Evolutionary conservation across 1,140 invertebrate species (phyloP), one percentile per base, ranked within the genome.

Genomic region (Dryas iulia): DNA sequence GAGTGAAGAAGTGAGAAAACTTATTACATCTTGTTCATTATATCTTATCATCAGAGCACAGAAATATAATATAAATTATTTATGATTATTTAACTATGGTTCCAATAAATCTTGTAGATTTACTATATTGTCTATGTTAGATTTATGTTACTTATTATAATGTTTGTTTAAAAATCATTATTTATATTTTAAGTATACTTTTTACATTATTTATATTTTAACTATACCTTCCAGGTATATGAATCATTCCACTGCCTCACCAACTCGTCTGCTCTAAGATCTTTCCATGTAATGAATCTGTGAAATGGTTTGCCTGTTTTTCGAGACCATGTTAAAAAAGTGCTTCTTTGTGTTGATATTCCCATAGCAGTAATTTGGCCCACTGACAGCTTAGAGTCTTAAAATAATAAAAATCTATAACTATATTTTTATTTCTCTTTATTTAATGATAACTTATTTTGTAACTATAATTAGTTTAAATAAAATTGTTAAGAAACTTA

Each of bases 241-340:
- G 97, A 98, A 8, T 94, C 91, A 89, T 99, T 99, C 96, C 97
- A 98, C 76, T 95, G 86, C 57, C 96, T 94, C 0, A 98, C 97
- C 62, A 97, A 89, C 28, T 93, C 83, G 77, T 96, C 94, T 25
- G 97, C 96, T 64, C 98, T 93, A 26, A 97, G 78, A 90, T 99
- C 98, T 86, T 99, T 99, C 98, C 98, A 99, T 21, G 97, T 98
- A 68, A 99, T 98, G 74, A 99, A 97, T 79, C 97, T 97, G 87
- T 99, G 98, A 89, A 97, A 98, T 59, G 95, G 94, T 81, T 95
- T 93, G 2, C 97, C 96, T 35, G 95, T 98, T 58, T 94, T 91
- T 71, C 94, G 94, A 77, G 97, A 95, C 98, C 98, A 99, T 12
- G 96, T 98, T 0, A 96, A 94, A 83, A 99, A 98, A 23, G 96